Conservation (phyloP, 2,888 invertebrate genomes). For the Netelia virgata region DNA sequence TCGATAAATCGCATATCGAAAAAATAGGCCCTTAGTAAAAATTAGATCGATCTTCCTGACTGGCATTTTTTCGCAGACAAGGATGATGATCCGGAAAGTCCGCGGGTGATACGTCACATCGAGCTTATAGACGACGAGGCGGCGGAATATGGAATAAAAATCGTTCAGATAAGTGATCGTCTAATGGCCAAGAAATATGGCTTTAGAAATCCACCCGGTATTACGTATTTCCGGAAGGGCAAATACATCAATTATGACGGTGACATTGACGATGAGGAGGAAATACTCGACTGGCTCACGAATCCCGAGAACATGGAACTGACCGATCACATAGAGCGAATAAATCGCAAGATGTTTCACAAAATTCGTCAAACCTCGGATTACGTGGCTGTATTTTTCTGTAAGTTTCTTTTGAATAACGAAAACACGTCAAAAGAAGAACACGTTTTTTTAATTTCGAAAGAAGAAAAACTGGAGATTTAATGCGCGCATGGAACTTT, state of each 20-base stretch:
- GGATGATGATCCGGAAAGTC: constrained; percentile 93
- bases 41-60: no score
- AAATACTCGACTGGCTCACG: constrained; percentile 95
- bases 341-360: constrained; percentile 96
- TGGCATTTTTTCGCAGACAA: constrained; percentile 87
- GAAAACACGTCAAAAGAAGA: neutral
- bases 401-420: constrained; percentile 87
- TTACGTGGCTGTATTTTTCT: constrained; percentile 96
- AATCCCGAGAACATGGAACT: constrained; percentile 97
- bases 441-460: constrained; percentile 1
- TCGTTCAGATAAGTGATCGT: constrained; percentile 94
- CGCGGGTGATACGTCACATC: constrained; percentile 92
- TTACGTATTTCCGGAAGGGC: constrained; percentile 95
- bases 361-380: constrained; percentile 95
- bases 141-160: constrained; percentile 95
- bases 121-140: constrained; percentile 97
- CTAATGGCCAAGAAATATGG: constrained; percentile 98
- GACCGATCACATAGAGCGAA: constrained; percentile 96
- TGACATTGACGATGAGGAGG: constrained; percentile 96
- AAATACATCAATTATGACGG: constrained; percentile 97
- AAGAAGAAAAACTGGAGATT: constrained; percentile 43
- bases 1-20: no score
- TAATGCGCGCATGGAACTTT: constrained; percentile 78
- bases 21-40: no score
- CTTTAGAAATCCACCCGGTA: constrained; percentile 94